Conservation (phyloP, 2,888 invertebrate species). For the Diaprepes abbreviatus region DNA sequence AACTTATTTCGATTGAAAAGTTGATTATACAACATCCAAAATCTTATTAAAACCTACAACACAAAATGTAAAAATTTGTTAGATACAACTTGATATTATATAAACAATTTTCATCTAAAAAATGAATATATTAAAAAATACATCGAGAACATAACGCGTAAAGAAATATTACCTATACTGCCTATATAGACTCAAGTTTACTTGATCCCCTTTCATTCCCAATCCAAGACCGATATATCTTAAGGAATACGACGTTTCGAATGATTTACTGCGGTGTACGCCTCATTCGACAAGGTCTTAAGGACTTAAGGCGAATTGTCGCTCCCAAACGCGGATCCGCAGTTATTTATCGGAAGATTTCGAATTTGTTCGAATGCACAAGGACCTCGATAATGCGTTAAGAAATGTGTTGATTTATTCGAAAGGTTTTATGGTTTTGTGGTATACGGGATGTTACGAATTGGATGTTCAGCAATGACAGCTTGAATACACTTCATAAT, state of each 20-base stretch:
- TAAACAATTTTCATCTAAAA: too few species aligned
- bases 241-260: conserved; percentile 40
- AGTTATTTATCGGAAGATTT: conserved; percentile 44
- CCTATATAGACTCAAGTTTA: conserved; percentile 36
- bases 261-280: conserved; percentile 58
- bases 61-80: too few species aligned
- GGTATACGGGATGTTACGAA: too few species aligned
- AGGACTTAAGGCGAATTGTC: conserved; percentile 53
- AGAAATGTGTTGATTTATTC: too few species aligned
- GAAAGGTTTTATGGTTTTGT: too few species aligned
- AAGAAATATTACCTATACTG: conserved; percentile 38
- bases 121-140: too few species aligned
- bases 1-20: too few species aligned
- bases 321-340: conserved; percentile 31
- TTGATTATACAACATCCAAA: too few species aligned
- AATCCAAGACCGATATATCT: conserved; percentile 45
- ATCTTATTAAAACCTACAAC: too few species aligned
- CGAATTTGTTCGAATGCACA: conserved; percentile 1
- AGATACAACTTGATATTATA: too few species aligned
- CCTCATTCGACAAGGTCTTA: conserved; percentile 62
- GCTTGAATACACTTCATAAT: too few species aligned
- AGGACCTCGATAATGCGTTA: neutral
- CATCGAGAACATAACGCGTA: conserved; percentile 19
- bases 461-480: too few species aligned
- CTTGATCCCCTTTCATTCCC: conserved; percentile 43